Evolutionary conservation across 2,113 vertebrate genomes (phyloP).

Genomic region (Rhizomys pruinosus): DNA sequence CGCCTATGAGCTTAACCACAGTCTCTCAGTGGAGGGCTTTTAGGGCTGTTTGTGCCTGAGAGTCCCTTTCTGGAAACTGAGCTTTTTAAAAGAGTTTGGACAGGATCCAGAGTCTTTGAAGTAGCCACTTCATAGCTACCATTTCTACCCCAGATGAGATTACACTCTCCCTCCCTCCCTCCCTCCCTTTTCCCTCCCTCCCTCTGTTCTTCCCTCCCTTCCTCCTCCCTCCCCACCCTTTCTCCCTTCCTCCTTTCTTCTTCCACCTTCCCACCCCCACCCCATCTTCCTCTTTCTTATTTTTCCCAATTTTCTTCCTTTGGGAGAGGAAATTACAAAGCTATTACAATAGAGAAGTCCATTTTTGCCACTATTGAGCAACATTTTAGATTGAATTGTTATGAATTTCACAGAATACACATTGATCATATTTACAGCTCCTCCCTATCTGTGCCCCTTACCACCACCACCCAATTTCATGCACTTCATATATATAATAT

Average conservation of each 20-base stretch:
- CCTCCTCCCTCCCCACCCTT: neutral
- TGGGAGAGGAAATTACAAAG: neutral
- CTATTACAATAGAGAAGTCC: neutral
- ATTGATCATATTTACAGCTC: no score
- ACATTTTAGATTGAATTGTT: no score
- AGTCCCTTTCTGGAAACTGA: neutral
- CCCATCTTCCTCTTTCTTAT: neutral
- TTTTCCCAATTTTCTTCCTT: neutral
- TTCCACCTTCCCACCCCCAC: neutral
- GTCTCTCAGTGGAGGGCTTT: constrained; percentile 90
- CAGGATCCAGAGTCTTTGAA: neutral
- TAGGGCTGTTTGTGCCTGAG: neutral
- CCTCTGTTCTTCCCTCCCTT: rapidly evolving
- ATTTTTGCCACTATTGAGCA: no score
- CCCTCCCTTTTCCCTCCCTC: no score
- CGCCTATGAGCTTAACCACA: constrained; percentile 88
- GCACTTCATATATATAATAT: no score
- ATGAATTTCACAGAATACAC: no score
- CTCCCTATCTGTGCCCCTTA: no score
- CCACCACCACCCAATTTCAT: no score
- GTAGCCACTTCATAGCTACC: neutral
- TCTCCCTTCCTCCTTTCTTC: neutral
- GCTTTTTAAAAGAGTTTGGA: neutral
- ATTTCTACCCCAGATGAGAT: constrained; percentile 1
- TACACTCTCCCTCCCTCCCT: neutral